phyloP scores from a whole-genome alignment of 64 coral and sea anemone species.

The Dendrophyllia cribrosa region DNA sequence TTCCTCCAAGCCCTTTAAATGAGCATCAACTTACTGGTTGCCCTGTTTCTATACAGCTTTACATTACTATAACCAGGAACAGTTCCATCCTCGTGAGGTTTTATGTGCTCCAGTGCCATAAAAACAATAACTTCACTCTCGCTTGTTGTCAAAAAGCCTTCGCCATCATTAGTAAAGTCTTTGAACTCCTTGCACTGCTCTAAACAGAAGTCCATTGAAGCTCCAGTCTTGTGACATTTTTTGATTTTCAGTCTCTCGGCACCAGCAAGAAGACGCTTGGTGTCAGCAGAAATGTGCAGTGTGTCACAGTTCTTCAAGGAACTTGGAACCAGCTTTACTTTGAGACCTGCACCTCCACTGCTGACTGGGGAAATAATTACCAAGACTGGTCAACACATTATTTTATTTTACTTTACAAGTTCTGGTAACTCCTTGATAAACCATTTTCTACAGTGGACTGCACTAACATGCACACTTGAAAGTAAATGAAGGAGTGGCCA shows the following conservation, averaged over 20 bases:
- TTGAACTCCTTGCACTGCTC: conserved; percentile 74
- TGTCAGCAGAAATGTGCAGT: conserved; percentile 79
- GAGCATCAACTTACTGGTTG: conserved; percentile 72
- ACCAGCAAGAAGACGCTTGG: conserved; percentile 74
- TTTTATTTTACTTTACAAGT: background rate
- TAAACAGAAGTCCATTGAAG: conserved; percentile 82
- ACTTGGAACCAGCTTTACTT: conserved; percentile 74
- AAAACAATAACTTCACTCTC: conserved; percentile 78
- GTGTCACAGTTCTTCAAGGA: conserved; percentile 91
- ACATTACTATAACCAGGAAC: conserved; percentile 93
- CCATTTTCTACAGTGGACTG: background rate
- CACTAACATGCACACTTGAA: too few relatives aligned
- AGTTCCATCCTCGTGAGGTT: conserved; percentile 63
- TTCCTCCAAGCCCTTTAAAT: background rate
- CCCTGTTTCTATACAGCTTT: conserved; percentile 79
- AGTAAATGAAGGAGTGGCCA: too few relatives aligned
- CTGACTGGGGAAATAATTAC: conserved; percentile 36
- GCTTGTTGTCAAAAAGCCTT: conserved; percentile 70
- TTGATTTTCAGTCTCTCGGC: conserved; percentile 93
- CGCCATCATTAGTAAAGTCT: conserved; percentile 65
- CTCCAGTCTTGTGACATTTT: conserved; percentile 71
- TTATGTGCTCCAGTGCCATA: conserved; percentile 78
- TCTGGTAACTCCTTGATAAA: background rate
- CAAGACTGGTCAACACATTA: background rate
- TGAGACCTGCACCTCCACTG: conserved; percentile 81